A percentile compares a stretch with the other conserved stretches of the same genome.
These are phyloP conservation scores for Hephaestus fuliginosus DNA, from an alignment of 2,797 vertebrate species.

Conservation along the genomic window DNA sequence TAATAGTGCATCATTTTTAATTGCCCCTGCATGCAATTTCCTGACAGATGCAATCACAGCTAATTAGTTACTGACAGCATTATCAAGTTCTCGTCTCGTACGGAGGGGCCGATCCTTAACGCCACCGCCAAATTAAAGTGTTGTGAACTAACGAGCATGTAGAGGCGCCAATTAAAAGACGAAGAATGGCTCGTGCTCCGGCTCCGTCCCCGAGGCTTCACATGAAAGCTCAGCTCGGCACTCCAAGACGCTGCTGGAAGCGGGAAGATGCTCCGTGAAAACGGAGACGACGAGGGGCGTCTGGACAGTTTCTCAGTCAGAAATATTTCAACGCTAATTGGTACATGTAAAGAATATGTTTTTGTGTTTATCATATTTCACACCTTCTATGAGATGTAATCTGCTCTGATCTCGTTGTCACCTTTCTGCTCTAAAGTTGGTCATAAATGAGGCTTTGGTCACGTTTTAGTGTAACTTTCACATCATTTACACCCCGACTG, in stretches of 20 bases:
- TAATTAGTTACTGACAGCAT: conserved; percentile 81
- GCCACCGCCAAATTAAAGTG: conserved; percentile 70
- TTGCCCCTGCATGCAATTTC: conserved; percentile 74
- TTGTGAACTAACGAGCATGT: conserved; percentile 74
- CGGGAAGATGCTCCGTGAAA: conserved; percentile 43
- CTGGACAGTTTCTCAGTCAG: conserved; percentile 44
- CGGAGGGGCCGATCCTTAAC: conserved; percentile 48
- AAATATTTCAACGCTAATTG: conserved; percentile 45
- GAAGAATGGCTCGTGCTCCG: conserved; percentile 57
- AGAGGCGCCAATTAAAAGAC: conserved; percentile 78
- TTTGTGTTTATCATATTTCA: neutral
- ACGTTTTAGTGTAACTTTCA: neutral
- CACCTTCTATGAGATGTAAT: neutral
- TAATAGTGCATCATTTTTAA: conserved; percentile 79
- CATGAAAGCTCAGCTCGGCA: conserved; percentile 64
- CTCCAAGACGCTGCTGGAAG: conserved; percentile 53
- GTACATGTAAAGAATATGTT: conserved; percentile 24
- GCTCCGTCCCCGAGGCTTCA: conserved; percentile 70
- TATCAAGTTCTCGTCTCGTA: conserved; percentile 63
- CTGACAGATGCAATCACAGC: conserved; percentile 78
- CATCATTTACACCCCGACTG: neutral
- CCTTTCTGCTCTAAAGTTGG: neutral
- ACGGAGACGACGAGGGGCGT: conserved; percentile 51
- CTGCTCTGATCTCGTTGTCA: conserved; percentile 6
- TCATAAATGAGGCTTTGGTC: neutral